These are phyloP conservation scores for Seladonia tumulorum DNA, from an alignment of 2,888 invertebrate species.

Conservation along the genomic window DNA sequence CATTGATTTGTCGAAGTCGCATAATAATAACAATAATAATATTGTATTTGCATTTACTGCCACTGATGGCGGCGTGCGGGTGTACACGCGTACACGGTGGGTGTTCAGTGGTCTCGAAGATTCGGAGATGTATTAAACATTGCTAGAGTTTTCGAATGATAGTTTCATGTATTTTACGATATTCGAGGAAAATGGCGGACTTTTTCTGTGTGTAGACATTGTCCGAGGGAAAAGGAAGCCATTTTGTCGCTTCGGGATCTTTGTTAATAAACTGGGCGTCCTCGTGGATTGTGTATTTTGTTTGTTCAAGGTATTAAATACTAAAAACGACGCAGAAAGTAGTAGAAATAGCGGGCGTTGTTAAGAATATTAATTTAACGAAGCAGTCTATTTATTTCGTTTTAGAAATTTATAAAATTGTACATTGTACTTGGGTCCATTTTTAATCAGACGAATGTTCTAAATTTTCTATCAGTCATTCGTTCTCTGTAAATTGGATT, in stretches of 20 bases:
- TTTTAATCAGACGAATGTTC: not conserved
- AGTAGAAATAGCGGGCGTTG: not conserved
- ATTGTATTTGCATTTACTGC: conserved; percentile 63
- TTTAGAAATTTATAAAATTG: not conserved
- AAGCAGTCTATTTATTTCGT: not conserved
- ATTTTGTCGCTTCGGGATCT: not conserved
- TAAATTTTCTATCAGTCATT: not conserved
- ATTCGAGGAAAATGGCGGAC: not conserved
- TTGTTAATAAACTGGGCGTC: not conserved
- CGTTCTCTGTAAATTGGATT: no score
- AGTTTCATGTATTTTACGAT: not conserved
- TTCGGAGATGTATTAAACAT: not conserved
- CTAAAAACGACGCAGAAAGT: not conserved
- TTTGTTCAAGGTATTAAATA: not conserved
- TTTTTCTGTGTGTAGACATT: not conserved
- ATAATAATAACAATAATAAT: conserved; percentile 36
- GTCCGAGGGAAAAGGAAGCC: not conserved
- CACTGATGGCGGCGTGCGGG: conserved; percentile 40
- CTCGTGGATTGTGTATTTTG: not conserved
- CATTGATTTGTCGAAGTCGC: conserved; percentile 51
- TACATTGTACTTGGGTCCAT: not conserved
- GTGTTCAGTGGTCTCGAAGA: not conserved
- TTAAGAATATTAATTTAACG: not conserved
- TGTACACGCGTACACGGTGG: not conserved
- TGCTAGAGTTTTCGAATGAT: not conserved